Percentiles rank a stretch among this genome's conserved stretches.
Evolutionary conservation across 2,113 vertebrate genomes (phyloP).

Genomic region (Scomber colias): DNA sequence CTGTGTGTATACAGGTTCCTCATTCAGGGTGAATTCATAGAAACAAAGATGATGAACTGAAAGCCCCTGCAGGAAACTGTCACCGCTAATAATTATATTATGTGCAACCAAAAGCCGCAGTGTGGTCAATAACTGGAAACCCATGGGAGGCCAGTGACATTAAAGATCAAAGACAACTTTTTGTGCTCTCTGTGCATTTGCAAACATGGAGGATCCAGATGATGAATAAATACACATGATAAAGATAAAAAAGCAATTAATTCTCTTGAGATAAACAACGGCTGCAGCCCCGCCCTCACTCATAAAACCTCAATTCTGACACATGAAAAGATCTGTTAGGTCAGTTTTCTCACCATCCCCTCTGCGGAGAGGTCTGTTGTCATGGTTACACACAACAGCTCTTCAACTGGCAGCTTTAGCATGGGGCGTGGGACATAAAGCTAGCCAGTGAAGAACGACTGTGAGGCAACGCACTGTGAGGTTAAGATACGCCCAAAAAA

Average conservation of each 20-base stretch:
- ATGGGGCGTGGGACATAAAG: slow-evolving; percentile 83
- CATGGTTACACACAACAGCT: slow-evolving; percentile 90
- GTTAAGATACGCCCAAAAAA: slow-evolving; percentile 1
- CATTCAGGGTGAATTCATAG: not conserved
- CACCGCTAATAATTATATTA: slow-evolving; percentile 22
- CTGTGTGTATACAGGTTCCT: slow-evolving; percentile 2
- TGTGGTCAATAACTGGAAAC: slow-evolving; percentile 63
- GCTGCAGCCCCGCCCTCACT: slow-evolving; percentile 20
- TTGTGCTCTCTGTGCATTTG: not conserved
- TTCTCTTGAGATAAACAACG: not conserved
- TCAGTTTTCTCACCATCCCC: slow-evolving; percentile 27
- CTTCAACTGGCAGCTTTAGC: slow-evolving; percentile 92
- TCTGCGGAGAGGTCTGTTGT: slow-evolving; percentile 75
- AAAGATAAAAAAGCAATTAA: not conserved
- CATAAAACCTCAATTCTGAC: not conserved
- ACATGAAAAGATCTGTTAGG: not conserved
- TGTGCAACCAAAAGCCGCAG: slow-evolving; percentile 49
- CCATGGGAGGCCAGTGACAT: slow-evolving; percentile 33
- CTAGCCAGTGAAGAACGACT: slow-evolving; percentile 92
- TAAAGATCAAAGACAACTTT: slow-evolving; percentile 30
- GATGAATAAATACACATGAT: not conserved
- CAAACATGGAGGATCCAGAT: not conserved
- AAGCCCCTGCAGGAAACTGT: slow-evolving; percentile 3
- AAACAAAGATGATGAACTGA: slow-evolving; percentile 4
- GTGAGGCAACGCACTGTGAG: slow-evolving; percentile 84